Conservation (phyloP, 1,140 invertebrate species). For the Calosoma granatense region DNA sequence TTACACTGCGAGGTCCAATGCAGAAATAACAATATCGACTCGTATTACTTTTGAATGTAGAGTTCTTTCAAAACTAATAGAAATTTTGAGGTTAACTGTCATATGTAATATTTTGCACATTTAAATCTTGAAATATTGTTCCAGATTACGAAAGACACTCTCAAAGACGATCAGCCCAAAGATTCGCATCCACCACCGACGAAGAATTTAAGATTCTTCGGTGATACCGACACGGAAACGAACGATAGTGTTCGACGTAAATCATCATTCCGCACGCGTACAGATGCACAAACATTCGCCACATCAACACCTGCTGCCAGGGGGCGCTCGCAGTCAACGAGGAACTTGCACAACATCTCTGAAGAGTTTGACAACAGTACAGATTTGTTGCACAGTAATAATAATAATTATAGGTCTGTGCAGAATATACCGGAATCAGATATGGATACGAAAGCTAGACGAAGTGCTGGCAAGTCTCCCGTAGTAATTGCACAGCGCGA, state of each 20-base stretch:
- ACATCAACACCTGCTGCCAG: slow-evolving; percentile 13
- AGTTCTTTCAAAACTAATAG: too few species aligned
- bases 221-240: slow-evolving; percentile 66
- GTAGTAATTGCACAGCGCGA: slow-evolving; percentile 23
- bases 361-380: slow-evolving; percentile 39
- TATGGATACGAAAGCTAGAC: slow-evolving; percentile 18
- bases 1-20: too few species aligned
- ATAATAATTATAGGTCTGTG: slow-evolving; percentile 25
- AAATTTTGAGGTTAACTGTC: background rate
- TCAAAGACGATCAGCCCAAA: too few species aligned
- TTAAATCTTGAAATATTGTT: too few species aligned
- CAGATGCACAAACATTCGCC: slow-evolving; percentile 11
- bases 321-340: slow-evolving; percentile 29
- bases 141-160: too few species aligned
- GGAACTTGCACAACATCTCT: slow-evolving; percentile 46
- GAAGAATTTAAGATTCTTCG: slow-evolving; percentile 69
- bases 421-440: slow-evolving; percentile 26
- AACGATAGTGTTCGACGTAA: slow-evolving; percentile 39
- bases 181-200: too few species aligned
- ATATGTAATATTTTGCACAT: too few species aligned
- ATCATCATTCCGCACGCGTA: slow-evolving; percentile 27
- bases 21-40: too few species aligned
- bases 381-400: slow-evolving; percentile 12
- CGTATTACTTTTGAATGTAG: too few species aligned
- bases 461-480: slow-evolving; percentile 24